Base-by-base conservation (phyloP, 2,888 invertebrate species). In the Imbricaverruca yamaguchii region DNA sequence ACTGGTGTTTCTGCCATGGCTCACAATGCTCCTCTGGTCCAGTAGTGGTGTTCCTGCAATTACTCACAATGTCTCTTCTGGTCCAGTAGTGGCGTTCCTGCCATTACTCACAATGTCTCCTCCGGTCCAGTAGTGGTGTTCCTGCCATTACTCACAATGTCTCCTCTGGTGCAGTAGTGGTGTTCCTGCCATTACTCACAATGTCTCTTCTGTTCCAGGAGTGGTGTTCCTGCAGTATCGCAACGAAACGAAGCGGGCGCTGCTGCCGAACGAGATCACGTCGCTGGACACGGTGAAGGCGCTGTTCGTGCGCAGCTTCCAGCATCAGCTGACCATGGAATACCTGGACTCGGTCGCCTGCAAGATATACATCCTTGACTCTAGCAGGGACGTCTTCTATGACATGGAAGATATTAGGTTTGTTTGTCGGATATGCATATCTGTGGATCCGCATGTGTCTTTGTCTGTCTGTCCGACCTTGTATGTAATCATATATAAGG, bases 291-390 rank as follows among this genome's bases (percentile, higher is more conserved):
- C 97, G 0, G 97, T 98, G 80, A 95, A 96, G 86, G 97, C 97
- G 4, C 90, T 98, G 81, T 98, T 98, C 88, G 97, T 98, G 61
- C 90, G 97, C 82, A 95, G 97, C 82, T 98, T 98, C 88, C 93
- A 96, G 0, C 95, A 95, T 85, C 96, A 96, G 87, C 90, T 98
- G 80, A 94, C 95, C 15, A 96, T 97, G 96, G 94, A 95, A 86
- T 96, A 96, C 87, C 90, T 97, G 89, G 96, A 97, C 87, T 95
- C 95, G 81, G 94, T 94, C 39, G 92, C 93, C 86, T 95, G 96
- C 69, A 97, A 97, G 88, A 96, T 99, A 85, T 99, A 98, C 89
- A 97, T 98, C 83, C 96, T 97, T 87, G 98, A 98, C 87, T 94
- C 95, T 80, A 93, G 93, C 83, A 97, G 96, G 87, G 96, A 97